Evolutionary conservation across 1,140 invertebrate genomes (phyloP), one percentile per base, ranked within the genome.

Genomic region (Trachymyrmex cornetzi): DNA sequence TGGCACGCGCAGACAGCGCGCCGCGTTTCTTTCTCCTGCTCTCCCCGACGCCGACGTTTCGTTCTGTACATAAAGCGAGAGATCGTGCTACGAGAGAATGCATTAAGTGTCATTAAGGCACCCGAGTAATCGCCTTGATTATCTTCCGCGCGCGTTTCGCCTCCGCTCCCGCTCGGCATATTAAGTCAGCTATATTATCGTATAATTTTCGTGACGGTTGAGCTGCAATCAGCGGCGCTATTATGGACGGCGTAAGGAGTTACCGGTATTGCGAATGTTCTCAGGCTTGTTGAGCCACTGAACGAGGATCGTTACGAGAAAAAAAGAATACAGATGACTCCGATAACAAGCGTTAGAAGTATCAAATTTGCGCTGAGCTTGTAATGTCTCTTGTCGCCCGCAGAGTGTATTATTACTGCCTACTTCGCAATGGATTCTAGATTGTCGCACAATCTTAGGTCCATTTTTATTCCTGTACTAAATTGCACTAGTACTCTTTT

Each of bases 61-160:
- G 22, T 3, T 11, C 22, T 57, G 24, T 24, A 16, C 66, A 6
- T 50, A 50, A 11, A 30, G 16, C 44, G 44, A 14, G 14, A 59
- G 34, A 82, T 72, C 53, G 22, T n/a, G 9, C 24, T 59, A n/a
- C 11, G 50, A 38, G 66, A 19, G 48, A 57, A 48, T 44, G 30
- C 55, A 74, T 74, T 74, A 74, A 84, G 55, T 75, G 38, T 75
- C 55, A 75, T 84, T 84, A 84, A 48, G 34, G 34, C 30, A 9
- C 12, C 34, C 19, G 24, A 61, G 80, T 74, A 74, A 82, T 82
- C 67, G 67, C 19, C 24, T 48, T 22, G 55, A 24, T 30, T 69
- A 38, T 80, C 63, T 67, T n/a, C 11, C 38, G 16, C 77, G 64
- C 3, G n/a, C 30, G 50, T 48, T n/a, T 79, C 24, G 3, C 61